Evolutionary conservation across 2,888 invertebrate species (phyloP).

Genomic region (Hemaris fuciformis): DNA sequence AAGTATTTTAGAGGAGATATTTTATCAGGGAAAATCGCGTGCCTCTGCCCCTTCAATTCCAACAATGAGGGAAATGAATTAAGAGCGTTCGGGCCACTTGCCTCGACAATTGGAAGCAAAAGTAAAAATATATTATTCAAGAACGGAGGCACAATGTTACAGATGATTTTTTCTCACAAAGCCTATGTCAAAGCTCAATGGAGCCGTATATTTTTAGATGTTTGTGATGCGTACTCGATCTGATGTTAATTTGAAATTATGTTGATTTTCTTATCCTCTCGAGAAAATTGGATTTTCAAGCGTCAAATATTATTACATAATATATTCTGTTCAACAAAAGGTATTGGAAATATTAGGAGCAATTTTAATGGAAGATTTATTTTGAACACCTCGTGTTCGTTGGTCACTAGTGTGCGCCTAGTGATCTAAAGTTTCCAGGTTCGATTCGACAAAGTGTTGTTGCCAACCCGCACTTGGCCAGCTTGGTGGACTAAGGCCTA

Average conservation of each 20-base stretch:
- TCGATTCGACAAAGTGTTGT: no score
- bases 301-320: not conserved
- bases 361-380: no score
- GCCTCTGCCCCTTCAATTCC: slow-evolving; percentile 36
- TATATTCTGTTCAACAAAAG: not conserved
- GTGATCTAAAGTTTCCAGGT: no score
- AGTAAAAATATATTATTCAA: slow-evolving; percentile 53
- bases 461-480: no score
- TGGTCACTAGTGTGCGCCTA: no score
- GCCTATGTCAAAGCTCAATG: slow-evolving; percentile 16
- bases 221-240: slow-evolving; percentile 1
- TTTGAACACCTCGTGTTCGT: no score
- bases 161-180: slow-evolving; percentile 26
- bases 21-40: slow-evolving; percentile 32
- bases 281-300: not conserved
- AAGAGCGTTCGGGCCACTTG: slow-evolving; percentile 36
- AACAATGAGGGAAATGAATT: slow-evolving; percentile 40
- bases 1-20: slow-evolving; percentile 25
- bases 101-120: slow-evolving; percentile 43
- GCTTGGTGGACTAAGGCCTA: no score
- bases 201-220: not conserved
- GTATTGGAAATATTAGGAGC: no score
- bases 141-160: slow-evolving; percentile 36
- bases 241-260: slow-evolving; percentile 12
- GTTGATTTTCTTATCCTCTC: not conserved